phyloP scores from a whole-genome alignment of 2,113 vertebrate genomes.

The Centropus bengalensis region DNA sequence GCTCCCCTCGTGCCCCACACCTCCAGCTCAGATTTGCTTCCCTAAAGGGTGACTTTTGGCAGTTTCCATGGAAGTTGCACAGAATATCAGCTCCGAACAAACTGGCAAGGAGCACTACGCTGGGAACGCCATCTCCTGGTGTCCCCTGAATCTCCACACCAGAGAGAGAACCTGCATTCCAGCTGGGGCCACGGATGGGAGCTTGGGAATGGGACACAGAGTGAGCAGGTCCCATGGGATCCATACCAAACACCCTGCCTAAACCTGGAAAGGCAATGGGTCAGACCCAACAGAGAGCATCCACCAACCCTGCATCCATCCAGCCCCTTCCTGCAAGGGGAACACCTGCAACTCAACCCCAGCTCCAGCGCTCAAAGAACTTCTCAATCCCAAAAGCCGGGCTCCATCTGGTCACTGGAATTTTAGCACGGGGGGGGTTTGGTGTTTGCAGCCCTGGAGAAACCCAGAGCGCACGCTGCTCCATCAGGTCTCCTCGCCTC shows the following conservation, averaged over 20 bases:
- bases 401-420: rapidly evolving
- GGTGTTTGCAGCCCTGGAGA: rapidly evolving
- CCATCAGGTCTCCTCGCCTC: not conserved
- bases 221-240: rapidly evolving
- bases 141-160: not conserved
- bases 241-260: not conserved
- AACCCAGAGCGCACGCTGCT: not conserved
- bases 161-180: rapidly evolving
- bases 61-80: not conserved
- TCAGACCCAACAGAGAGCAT: rapidly evolving
- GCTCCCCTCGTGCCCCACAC: no score
- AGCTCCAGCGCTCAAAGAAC: rapidly evolving
- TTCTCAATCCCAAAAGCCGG: rapidly evolving
- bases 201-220: rapidly evolving
- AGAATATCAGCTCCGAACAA: not conserved
- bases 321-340: rapidly evolving
- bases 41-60: not conserved
- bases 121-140: constrained; percentile 55
- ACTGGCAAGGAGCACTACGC: rapidly evolving
- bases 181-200: rapidly evolving
- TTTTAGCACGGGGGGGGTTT: rapidly evolving
- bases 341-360: not conserved
- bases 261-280: not conserved
- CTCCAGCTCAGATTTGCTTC: not conserved
- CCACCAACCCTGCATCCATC: rapidly evolving